Percentiles rank a stretch among this genome's conserved stretches.
Conservation (phyloP, 2,797 vertebrate genomes). For the Anabacerthia variegaticeps region DNA sequence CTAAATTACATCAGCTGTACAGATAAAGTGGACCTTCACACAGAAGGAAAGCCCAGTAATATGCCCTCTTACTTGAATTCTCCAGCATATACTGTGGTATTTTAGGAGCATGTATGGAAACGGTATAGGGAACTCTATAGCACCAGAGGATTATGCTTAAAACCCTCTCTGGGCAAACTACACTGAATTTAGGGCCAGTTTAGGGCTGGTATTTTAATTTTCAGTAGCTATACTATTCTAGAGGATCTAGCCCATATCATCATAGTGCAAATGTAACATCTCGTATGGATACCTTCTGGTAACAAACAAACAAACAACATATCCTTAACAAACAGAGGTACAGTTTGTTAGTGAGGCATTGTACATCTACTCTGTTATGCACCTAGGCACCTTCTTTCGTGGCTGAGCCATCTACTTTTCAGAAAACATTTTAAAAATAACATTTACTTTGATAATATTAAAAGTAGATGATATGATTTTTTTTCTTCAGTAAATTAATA, state of each 20-base stretch:
- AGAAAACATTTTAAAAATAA: slow-evolving; percentile 23
- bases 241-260: not conserved
- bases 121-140: not conserved
- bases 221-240: not conserved
- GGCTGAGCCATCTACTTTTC: not conserved
- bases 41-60: not conserved
- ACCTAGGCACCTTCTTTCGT: not conserved
- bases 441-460: slow-evolving; percentile 16
- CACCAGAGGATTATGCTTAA: slow-evolving; percentile 40
- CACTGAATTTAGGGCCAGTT: not conserved
- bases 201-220: not conserved
- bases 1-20: slow-evolving; percentile 7
- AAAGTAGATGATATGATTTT: not conserved
- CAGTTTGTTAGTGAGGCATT: slow-evolving; percentile 5
- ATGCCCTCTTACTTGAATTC: not conserved
- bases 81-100: slow-evolving; percentile 5
- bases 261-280: slow-evolving; percentile 70
- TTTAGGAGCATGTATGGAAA: not conserved
- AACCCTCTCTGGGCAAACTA: slow-evolving; percentile 24
- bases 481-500: slow-evolving; percentile 39
- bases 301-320: slow-evolving; percentile 28
- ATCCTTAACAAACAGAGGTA: slow-evolving; percentile 59
- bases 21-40: not conserved
- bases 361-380: not conserved
- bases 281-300: slow-evolving; percentile 14